Percentiles rank a stretch among this genome's conserved stretches.
Conservation (phyloP, 1,140 invertebrate species). For the Frieseomelitta varia region DNA sequence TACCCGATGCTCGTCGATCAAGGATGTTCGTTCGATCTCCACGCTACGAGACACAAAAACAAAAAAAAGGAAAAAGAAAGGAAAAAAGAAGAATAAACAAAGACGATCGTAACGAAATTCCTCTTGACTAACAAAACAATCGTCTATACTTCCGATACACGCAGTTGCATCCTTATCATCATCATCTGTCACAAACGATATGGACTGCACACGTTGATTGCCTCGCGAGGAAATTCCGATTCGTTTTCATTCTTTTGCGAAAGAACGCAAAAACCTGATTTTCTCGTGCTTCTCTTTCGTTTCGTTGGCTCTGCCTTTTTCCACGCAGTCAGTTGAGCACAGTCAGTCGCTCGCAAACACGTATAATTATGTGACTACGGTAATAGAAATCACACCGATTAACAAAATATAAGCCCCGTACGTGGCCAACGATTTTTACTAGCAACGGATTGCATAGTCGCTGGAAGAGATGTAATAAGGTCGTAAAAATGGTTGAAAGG, state of each 20-base stretch:
- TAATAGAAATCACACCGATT: constrained; percentile 37
- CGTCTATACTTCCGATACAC: not conserved
- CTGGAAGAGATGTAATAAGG: not conserved
- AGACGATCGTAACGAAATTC: too few species aligned
- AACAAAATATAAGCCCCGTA: constrained; percentile 25
- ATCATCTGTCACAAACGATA: constrained; percentile 3
- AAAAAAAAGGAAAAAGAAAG: not conserved
- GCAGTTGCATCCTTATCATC: not conserved
- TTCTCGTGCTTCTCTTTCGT: not conserved
- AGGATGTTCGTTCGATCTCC: not conserved
- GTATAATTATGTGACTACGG: not conserved
- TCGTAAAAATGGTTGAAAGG: not conserved
- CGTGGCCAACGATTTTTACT: constrained; percentile 1
- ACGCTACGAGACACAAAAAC: not conserved
- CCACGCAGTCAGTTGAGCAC: not conserved
- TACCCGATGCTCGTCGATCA: not conserved
- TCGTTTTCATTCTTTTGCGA: not conserved
- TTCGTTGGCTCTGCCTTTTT: not conserved
- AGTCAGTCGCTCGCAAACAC: not conserved
- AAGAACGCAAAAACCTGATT: not conserved
- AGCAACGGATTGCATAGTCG: not conserved
- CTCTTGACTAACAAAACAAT: not conserved
- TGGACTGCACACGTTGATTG: constrained; percentile 1
- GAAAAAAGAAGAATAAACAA: too few species aligned
- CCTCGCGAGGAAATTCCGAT: not conserved